Evolutionary conservation across 2,797 vertebrate genomes (phyloP).

Genomic region (Pteronotus mesoamericanus): DNA sequence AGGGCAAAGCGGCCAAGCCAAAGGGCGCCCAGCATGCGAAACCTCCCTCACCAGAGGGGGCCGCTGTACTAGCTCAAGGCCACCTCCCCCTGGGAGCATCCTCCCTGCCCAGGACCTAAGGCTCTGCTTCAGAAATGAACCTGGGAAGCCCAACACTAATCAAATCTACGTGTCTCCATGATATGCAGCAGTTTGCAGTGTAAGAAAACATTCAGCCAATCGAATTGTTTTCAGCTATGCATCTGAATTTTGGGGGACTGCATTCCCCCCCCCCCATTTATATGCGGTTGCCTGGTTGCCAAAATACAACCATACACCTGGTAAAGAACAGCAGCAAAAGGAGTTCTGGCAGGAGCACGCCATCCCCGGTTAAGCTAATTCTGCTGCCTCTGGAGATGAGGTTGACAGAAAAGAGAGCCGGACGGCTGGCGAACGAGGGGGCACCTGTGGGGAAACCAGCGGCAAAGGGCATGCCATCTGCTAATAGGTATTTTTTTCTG

Average conservation of each 20-base stretch:
- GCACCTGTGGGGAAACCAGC: not conserved
- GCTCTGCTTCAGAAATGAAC: not conserved
- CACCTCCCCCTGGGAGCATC: not conserved
- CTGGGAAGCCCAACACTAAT: not conserved
- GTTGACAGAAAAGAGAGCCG: not conserved
- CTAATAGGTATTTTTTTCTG: not conserved
- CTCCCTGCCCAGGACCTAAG: rapidly evolving
- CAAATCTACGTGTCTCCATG: not conserved
- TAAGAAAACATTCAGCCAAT: not conserved
- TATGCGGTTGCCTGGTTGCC: not conserved
- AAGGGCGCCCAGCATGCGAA: rapidly evolving
- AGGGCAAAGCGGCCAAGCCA: not conserved
- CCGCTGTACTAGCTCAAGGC: rapidly evolving
- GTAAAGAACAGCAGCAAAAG: not conserved
- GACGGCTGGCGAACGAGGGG: not conserved
- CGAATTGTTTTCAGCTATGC: not conserved
- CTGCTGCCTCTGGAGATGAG: not conserved
- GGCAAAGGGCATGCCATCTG: not conserved
- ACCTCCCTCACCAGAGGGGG: no score
- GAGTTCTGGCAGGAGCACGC: not conserved
- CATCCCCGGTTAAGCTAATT: not conserved
- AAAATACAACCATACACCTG: not conserved
- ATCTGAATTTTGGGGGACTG: not conserved
- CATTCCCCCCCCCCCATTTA: not conserved
- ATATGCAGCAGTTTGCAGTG: not conserved